Conservation (phyloP, 2,888 invertebrate species). For the Acanthosepion lycidas region DNA sequence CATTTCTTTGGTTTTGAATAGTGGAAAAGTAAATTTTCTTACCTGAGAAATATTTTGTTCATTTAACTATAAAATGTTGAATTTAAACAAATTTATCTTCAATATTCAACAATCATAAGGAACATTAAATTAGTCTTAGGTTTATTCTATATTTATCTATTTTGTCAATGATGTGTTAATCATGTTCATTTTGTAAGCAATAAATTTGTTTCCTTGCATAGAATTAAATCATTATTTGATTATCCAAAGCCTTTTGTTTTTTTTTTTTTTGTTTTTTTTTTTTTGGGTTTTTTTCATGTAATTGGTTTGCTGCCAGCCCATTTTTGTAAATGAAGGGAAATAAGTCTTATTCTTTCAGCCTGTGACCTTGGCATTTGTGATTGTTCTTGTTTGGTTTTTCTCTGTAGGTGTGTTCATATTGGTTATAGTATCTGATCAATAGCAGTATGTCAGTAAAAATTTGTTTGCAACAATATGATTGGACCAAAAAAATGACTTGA, state of each 20-base stretch:
- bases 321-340: neutral
- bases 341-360: neutral
- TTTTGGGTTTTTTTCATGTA: neutral
- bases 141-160: no score
- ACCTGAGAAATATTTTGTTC: neutral
- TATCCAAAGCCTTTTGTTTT: neutral
- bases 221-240: constrained; percentile 14
- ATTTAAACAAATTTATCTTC: neutral
- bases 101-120: neutral
- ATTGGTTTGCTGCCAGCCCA: neutral
- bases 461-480: no score
- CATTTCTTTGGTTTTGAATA: no score
- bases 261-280: neutral
- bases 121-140: neutral
- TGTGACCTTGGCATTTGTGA: neutral
- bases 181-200: neutral
- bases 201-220: neutral
- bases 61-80: neutral
- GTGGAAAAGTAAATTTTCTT: no score
- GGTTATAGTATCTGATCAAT: neutral
- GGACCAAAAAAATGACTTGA: no score
- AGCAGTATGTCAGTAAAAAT: neutral
- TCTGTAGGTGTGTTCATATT: neutral
- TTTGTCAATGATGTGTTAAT: neutral
- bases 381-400: neutral